phyloP scores from a whole-genome alignment of 2,797 vertebrate species.

The Alauda arvensis region DNA sequence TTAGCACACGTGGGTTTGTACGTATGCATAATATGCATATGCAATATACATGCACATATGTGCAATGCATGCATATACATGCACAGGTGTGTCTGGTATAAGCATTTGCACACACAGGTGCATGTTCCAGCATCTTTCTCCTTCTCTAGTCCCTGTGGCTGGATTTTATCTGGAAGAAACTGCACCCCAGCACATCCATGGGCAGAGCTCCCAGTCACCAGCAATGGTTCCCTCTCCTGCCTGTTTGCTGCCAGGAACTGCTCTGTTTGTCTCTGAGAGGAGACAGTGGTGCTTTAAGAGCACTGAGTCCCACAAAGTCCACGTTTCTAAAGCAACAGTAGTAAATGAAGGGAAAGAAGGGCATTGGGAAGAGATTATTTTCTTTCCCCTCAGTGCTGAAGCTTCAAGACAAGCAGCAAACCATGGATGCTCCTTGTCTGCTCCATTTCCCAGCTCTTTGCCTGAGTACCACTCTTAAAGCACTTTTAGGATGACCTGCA shows the following conservation, averaged over 20 bases:
- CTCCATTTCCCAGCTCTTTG: not conserved
- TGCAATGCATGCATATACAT: too few relatives aligned
- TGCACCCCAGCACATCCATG: not conserved
- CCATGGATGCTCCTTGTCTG: not conserved
- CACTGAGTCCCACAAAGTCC: not conserved
- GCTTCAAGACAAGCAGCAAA: not conserved
- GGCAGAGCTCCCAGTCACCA: not conserved
- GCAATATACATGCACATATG: fast-evolving
- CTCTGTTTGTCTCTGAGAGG: not conserved
- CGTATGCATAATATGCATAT: fast-evolving
- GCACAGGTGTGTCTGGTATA: not conserved
- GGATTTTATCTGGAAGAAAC: not conserved
- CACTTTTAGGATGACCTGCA: not conserved
- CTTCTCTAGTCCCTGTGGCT: not conserved
- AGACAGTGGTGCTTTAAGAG: not conserved
- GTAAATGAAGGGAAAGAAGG: not conserved
- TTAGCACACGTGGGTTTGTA: not conserved
- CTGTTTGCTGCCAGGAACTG: not conserved
- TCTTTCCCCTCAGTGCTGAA: not conserved
- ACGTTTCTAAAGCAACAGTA: not conserved
- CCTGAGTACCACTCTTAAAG: not conserved
- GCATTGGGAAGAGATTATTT: not conserved
- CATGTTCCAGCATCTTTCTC: not conserved
- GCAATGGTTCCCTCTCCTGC: not conserved
- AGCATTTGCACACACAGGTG: not conserved